Evolutionary conservation across 2,113 vertebrate genomes (phyloP), one percentile per base, ranked within the genome.

Genomic region (Pelodiscus sinensis): DNA sequence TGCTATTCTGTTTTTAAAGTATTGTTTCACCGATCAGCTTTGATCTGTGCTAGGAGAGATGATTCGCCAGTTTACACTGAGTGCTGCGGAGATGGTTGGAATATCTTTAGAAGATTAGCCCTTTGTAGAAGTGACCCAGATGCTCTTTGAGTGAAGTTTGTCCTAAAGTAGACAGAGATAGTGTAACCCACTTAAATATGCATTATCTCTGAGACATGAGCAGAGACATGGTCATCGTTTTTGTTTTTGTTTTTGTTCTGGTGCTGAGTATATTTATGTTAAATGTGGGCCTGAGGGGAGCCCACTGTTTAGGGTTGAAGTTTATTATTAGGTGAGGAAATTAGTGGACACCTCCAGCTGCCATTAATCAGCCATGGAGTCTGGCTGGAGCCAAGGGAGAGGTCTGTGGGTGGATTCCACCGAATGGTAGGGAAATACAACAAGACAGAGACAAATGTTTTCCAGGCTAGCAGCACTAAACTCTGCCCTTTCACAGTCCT

Each of bases 311-410:
- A 89, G 96, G 96, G 96, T 57, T 97, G 96, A 94, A 97, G 97
- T 98, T 98, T 98, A 98, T 99, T 98, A 98, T 98, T 98, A 98
- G 98, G 97, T 97, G 98, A 98, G 97, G 97, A 98, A 98, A 98
- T 98, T 97, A 97, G 96, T 97, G 98, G 99, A 99, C 98, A 99
- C 98, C 98, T 99, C 98, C 98, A 98, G 98, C 98, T 98, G 98
- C 98, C 98, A 98, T 99, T 99, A 98, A 99, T 99, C 98, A 99
- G 97, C 98, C 96, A 9, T 98, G 97, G 98, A 99, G 98, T 92
- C 98, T 95, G 98, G 95, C 98, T 98, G 99, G 99, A 99, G 98
- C 98, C 98, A 98, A 98, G 92, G 57, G 94, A 98, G 98, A 97
- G 97, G 98, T 97, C 97, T 96, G 98, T 97, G 97, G 97, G 97